These are phyloP conservation scores for Drosophila obscura DNA, from an alignment of 1,140 invertebrate species.

Conservation along the genomic window DNA sequence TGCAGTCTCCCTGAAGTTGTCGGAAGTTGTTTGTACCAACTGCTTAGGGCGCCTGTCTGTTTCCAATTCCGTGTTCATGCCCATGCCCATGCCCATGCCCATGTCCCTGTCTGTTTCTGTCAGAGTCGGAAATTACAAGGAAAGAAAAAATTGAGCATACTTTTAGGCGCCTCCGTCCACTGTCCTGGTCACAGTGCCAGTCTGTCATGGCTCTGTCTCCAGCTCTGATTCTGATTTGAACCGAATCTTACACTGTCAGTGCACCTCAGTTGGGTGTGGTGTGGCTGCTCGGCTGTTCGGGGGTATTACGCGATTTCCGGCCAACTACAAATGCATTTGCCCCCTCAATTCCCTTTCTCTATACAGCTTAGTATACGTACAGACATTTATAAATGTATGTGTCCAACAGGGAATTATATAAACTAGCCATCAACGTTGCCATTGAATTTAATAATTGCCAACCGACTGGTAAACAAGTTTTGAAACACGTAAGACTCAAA, in stretches of 20 bases:
- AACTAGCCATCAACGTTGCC: slow-evolving; percentile 49
- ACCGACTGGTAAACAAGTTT: slow-evolving; percentile 72
- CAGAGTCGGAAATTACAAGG: slow-evolving; percentile 66
- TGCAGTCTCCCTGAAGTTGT: not conserved
- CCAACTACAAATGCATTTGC: slow-evolving; percentile 53
- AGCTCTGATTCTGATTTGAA: too few relatives aligned
- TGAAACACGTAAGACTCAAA: slow-evolving; percentile 38
- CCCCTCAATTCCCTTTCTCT: not conserved
- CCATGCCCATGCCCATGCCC: too few relatives aligned
- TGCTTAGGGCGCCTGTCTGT: slow-evolving; percentile 35
- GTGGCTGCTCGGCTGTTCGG: not conserved
- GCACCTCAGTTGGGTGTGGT: too few relatives aligned
- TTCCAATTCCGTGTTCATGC: not conserved
- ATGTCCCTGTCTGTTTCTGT: slow-evolving; percentile 42
- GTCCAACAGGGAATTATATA: slow-evolving; percentile 48
- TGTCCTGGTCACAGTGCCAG: too few relatives aligned
- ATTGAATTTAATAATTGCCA: slow-evolving; percentile 76
- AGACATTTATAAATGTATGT: too few relatives aligned
- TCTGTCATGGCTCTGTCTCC: not conserved
- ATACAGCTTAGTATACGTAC: too few relatives aligned
- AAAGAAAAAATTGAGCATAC: slow-evolving; percentile 67
- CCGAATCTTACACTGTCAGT: too few relatives aligned
- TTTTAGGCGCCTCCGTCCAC: slow-evolving; percentile 36
- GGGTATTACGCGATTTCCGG: slow-evolving; percentile 58
- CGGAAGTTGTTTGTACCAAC: slow-evolving; percentile 65